Evolutionary conservation across 2,888 invertebrate genomes (phyloP), one percentile per base, ranked within the genome.

Genomic region (Drosophila acutilabella): DNA sequence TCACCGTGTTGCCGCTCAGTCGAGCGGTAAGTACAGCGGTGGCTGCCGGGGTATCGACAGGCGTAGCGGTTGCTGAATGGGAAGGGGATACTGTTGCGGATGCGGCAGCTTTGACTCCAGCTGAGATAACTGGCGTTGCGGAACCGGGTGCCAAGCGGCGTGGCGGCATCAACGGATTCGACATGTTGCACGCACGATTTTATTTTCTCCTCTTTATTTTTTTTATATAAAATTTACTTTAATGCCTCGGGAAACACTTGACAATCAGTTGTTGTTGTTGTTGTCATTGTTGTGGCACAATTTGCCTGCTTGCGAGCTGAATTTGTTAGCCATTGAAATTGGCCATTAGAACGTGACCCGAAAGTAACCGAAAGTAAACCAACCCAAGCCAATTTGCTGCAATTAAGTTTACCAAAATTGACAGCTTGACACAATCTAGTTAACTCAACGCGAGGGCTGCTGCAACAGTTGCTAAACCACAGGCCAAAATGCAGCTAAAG

Each of bases 111-210:
- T 30, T 30, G 13, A 33, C 57, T 13, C 50, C 8, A 53, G 14
- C 26, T 38, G 70, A 13, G 38, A 71, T 56, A 6, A 90, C 79
- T 57, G 86, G 88, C 60, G 88, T 81, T 18, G 91, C 91, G n/a
- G 77, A 70, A n/a, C 91, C 90, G 14, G 90, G 89, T 42, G 80
- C 85, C 66, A 80, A 10, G 20, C 89, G 89, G 20, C 89, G 82
- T 56, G 82, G 68, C 20, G 66, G 62, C n/a, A 57, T 83, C 66
- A 82, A 73, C 50, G 73, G 71, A 70, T 84, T 86, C 14, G 90
- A 90, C 91, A 89, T 91, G 57, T 74, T 81, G 69, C 64, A 52
- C 68, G 52, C 14, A 36, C 71, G 38, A 26, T 50, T 23, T 53
- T 51, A 16, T 8, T 20, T 11, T 33, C 14, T n/a, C 18, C 2